phyloP scores from a whole-genome alignment of 2,888 invertebrate species.

The Acanthosoma haemorrhoidale region DNA sequence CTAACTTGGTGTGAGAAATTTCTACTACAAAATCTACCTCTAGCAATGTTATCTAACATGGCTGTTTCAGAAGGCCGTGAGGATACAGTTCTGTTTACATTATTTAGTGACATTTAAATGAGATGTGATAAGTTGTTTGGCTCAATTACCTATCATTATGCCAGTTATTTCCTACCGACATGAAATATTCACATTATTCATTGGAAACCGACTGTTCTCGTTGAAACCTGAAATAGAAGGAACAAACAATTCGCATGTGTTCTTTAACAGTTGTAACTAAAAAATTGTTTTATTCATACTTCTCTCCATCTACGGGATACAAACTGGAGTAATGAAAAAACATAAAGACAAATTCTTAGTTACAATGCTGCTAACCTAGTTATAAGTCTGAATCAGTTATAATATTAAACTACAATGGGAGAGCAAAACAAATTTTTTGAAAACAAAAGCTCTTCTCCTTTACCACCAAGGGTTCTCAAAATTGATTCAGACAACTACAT shows the following conservation, averaged over 20 bases:
- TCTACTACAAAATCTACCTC: neutral
- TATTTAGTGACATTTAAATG: neutral
- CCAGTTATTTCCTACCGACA: neutral
- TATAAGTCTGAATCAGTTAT: neutral
- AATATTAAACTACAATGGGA: neutral
- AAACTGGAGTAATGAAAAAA: neutral
- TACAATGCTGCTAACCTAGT: neutral
- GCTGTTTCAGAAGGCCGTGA: neutral
- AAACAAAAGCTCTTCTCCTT: neutral
- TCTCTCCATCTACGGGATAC: neutral
- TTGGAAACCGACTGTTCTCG: too few species aligned
- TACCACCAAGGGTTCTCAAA: constrained; percentile 45
- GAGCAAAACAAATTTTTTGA: constrained; percentile 1
- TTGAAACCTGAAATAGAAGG: too few species aligned
- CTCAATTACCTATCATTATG: neutral
- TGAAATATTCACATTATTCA: neutral
- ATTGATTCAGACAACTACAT: constrained; percentile 54
- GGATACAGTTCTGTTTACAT: constrained; percentile 4
- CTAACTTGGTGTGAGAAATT: too few species aligned
- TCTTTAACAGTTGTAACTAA: neutral
- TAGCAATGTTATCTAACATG: neutral
- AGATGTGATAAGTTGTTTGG: neutral
- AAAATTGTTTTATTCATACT: neutral
- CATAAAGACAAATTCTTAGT: neutral
- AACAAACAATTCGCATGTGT: neutral